phyloP scores from a whole-genome alignment of 1,140 invertebrate species.

The Batillaria attramentaria region DNA sequence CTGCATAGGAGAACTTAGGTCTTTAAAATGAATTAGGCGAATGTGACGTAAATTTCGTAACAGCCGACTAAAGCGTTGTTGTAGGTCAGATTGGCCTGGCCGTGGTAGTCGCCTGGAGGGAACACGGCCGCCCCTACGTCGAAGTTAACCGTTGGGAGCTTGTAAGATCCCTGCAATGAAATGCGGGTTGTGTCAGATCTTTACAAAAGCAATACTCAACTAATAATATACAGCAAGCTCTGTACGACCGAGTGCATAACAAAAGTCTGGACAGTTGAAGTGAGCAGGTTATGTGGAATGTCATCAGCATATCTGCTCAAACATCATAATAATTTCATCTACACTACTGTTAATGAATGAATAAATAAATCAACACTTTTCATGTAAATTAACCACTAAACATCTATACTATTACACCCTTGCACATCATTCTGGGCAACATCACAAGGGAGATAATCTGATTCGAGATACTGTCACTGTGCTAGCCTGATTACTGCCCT shows the following conservation, averaged over 20 bases:
- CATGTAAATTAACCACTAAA: too few relatives aligned
- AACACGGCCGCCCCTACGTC: conserved; percentile 47
- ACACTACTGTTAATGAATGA: too few relatives aligned
- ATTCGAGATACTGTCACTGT: too few relatives aligned
- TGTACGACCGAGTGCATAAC: background rate
- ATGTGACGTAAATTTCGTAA: conserved; percentile 39
- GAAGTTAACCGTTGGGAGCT: conserved; percentile 40
- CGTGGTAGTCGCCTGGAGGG: conserved; percentile 52
- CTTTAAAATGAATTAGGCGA: conserved; percentile 25
- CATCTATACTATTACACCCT: too few relatives aligned
- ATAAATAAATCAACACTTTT: too few relatives aligned
- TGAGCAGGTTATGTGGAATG: background rate
- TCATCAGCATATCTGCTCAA: background rate
- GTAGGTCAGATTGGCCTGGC: conserved; percentile 43
- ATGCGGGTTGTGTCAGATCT: background rate
- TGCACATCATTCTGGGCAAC: too few relatives aligned
- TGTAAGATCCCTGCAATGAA: conserved; percentile 46
- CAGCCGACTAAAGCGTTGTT: conserved; percentile 40
- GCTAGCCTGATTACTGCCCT: too few relatives aligned
- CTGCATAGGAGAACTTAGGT: background rate
- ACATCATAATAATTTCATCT: too few relatives aligned
- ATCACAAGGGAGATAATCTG: too few relatives aligned
- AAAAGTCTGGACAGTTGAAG: background rate
- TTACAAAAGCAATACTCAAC: background rate
- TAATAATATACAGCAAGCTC: background rate